Percentiles rank a stretch among this genome's conserved stretches.
Conservation (phyloP, 1,140 invertebrate species). For the Pentalonia nigronervosa region DNA sequence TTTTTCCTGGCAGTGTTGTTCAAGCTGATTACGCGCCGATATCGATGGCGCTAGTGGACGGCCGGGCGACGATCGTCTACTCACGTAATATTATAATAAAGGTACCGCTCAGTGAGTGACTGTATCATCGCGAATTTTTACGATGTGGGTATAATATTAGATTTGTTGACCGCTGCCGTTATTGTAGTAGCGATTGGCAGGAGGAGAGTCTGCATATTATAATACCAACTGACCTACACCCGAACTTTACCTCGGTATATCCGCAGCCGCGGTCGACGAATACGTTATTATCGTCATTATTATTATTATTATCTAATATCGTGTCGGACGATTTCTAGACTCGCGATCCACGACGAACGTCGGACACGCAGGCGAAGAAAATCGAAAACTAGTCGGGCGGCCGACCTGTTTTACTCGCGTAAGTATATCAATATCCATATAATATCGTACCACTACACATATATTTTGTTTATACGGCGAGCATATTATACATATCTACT, state of each 20-base stretch:
- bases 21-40: neutral
- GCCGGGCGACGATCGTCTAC: too few species aligned
- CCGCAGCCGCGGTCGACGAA: neutral
- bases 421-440: neutral
- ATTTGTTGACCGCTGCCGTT: neutral
- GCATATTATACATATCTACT: neutral
- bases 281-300: neutral
- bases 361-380: neutral
- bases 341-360: neutral
- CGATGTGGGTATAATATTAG: neutral
- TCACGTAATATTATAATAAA: too few species aligned
- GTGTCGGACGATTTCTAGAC: neutral
- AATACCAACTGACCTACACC: neutral
- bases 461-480: neutral
- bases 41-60: neutral
- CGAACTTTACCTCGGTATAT: neutral
- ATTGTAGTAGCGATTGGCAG: neutral
- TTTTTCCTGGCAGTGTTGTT: too few species aligned
- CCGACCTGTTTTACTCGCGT: neutral
- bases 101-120: too few species aligned
- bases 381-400: neutral
- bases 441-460: neutral
- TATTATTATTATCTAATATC: slow-evolving; percentile 1
- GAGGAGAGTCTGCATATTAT: neutral
- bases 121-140: neutral